Evolutionary conservation across 2,888 invertebrate genomes (phyloP), one percentile per base, ranked within the genome.

Genomic region (Drosophila tanythrix): DNA sequence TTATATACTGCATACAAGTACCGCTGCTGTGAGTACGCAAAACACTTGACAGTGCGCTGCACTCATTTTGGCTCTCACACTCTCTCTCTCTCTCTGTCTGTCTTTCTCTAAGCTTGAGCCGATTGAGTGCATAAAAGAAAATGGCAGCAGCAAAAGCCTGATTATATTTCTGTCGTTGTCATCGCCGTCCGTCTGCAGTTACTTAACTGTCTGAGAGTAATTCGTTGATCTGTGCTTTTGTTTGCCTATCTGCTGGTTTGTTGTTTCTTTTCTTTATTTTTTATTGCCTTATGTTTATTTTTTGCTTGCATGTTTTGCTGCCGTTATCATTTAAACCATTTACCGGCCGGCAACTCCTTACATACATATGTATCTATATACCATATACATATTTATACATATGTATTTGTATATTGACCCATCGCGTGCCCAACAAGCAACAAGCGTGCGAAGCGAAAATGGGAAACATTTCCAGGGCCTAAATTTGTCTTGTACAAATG

Each of bases 261-360:
- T 60, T 59, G 61, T 62, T 43, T 11, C 35, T 62, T 69, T 50
- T 50, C 58, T 71, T 70, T 75, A 68, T 82, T 88, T 82, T 81
- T 89, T 83, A 75, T 73, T 53, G 50, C 56, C 68, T 67, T 75
- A 64, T 82, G 84, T 82, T 81, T 89, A 81, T 15, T 46, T 46
- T 74, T 76, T 61, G 64, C 66, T 89, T 59, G 90, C 84, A 89
- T 90, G 84, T 65, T 75, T 70, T 57, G 74, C 65, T 60, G 81
- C 62, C 87, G 87, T 89, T 90, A 89, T 85, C 89, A 83, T 81
- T 83, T 70, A 67, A 56, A 75, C 72, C 43, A 56, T 81, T 83
- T 75, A 78, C 91, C 87, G 90, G 82, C 90, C 91, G 91, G 87
- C 81, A 27, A 76, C 55, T 43, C 38, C 33, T 29, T 43, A 21